Evolutionary conservation across 2,113 vertebrate species (phyloP).

Genomic region (Erpornis zantholeuca): DNA sequence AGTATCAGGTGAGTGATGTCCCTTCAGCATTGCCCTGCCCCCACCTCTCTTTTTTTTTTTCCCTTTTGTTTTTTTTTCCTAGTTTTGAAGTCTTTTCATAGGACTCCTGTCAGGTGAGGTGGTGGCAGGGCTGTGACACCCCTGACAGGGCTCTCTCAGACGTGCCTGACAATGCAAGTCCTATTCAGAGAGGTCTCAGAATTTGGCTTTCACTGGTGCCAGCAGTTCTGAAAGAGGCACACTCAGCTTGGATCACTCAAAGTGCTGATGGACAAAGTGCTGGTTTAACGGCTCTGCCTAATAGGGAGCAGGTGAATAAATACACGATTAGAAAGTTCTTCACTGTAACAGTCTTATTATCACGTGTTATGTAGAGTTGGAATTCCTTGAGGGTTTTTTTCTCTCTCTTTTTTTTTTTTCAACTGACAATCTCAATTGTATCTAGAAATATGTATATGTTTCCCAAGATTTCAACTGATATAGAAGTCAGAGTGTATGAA

Average conservation of each 20-base stretch:
- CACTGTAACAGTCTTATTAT: slow-evolving; percentile 66
- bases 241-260: slow-evolving; percentile 67
- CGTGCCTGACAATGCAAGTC: not conserved
- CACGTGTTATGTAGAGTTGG: slow-evolving; percentile 16
- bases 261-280: slow-evolving; percentile 76
- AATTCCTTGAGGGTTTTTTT: not conserved
- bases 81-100: not conserved
- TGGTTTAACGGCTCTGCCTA: slow-evolving; percentile 70
- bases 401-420: not conserved
- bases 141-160: slow-evolving; percentile 8
- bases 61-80: too few relatives aligned
- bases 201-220: slow-evolving; percentile 65
- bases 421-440: not conserved
- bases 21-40: not conserved
- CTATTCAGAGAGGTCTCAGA: slow-evolving; percentile 29
- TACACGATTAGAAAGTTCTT: slow-evolving; percentile 58
- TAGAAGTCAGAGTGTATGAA: not conserved
- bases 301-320: slow-evolving; percentile 78
- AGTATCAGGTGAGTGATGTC: slow-evolving; percentile 12
- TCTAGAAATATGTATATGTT: not conserved
- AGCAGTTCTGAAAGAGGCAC: slow-evolving; percentile 71
- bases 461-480: not conserved
- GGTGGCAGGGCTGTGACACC: not conserved
- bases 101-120: not conserved
- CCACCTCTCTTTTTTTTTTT: not conserved